A percentile compares a stretch with the other conserved stretches of the same genome.
phyloP scores from a whole-genome alignment of 2,113 vertebrate species.

The Oriolus oriolus region DNA sequence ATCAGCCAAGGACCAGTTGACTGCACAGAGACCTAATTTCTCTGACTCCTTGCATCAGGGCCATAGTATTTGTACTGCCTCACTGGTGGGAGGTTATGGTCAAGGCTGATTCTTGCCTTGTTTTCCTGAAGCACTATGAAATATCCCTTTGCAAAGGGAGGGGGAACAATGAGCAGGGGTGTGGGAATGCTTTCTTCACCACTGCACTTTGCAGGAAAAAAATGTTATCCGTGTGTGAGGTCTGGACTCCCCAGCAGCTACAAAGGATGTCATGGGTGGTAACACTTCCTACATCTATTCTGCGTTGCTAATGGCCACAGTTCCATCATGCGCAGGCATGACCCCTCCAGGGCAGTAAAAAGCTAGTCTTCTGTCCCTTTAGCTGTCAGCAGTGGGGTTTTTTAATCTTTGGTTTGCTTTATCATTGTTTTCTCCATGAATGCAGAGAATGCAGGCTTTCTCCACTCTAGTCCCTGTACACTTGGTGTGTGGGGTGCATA shows the following conservation, averaged over 20 bases:
- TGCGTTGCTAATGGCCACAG: background rate
- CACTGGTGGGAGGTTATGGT: background rate
- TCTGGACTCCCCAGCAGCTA: background rate
- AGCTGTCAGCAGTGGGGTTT: background rate
- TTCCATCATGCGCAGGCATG: background rate
- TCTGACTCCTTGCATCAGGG: background rate
- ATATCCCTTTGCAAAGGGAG: background rate
- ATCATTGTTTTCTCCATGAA: background rate
- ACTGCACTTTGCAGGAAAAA: background rate
- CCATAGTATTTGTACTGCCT: background rate
- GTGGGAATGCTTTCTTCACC: background rate
- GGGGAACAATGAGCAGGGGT: background rate
- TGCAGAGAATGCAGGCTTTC: background rate
- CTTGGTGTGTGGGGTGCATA: fast-evolving
- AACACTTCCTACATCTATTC: background rate
- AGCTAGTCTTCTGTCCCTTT: background rate
- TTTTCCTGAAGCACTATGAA: background rate
- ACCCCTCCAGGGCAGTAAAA: constrained; percentile 1
- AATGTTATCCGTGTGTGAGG: background rate
- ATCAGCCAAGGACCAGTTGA: background rate
- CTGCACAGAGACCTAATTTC: background rate
- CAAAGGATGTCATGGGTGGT: constrained; percentile 17
- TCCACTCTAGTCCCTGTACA: background rate
- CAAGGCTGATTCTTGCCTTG: background rate
- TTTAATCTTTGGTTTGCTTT: background rate